Evolutionary conservation across 2,797 vertebrate species (phyloP), one percentile per base, ranked within the genome.

Genomic region (Numenius phaeopus): DNA sequence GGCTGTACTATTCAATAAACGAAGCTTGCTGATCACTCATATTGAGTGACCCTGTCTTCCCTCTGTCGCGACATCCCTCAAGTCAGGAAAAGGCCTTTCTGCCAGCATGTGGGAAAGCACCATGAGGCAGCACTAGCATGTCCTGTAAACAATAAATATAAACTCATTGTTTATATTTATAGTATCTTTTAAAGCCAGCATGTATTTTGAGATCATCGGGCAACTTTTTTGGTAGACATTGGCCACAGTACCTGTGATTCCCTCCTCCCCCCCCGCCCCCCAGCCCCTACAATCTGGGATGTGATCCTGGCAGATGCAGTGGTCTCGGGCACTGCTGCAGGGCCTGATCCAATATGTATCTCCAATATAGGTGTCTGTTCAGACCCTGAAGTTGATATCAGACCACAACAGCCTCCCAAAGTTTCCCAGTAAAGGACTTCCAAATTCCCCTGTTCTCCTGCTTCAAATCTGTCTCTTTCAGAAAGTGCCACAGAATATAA

Each of bases 261-360:
- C 37, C 5, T 5, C 8, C 7, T 3, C 10, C 10, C 23, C 20
- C 32, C 17, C 37, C 5, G 5, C 8, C 5, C 4, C 10, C 10
- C 26, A 69, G 30, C 8, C 2, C 4, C n/a, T 55, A 1, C 30
- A 20, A 2, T 4, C 5, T 22, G 37, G 39, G 10, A 42, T 37
- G 42, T n/a, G 46, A 47, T 59, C 21, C 27, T 57, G 4, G 1
- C 0, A 10, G 10, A 4, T 42, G 16, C 26, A 66, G 15, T 21
- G 32, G 9, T 44, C 14, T 42, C 30, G 10, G 71, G 17, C 23
- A 13, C 27, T 0, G 5, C 27, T 15, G 14, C 30, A 34, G 23
- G n/a, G 37, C 24, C 83, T 47, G 44, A 32, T n/a, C 30, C 27
- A 27, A 6, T 40, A 17, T 4, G 21, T 52, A 14, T 76, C n/a